These are phyloP conservation scores for Calameuta pallipes DNA, from an alignment of 2,888 invertebrate species.

Conservation along the genomic window DNA sequence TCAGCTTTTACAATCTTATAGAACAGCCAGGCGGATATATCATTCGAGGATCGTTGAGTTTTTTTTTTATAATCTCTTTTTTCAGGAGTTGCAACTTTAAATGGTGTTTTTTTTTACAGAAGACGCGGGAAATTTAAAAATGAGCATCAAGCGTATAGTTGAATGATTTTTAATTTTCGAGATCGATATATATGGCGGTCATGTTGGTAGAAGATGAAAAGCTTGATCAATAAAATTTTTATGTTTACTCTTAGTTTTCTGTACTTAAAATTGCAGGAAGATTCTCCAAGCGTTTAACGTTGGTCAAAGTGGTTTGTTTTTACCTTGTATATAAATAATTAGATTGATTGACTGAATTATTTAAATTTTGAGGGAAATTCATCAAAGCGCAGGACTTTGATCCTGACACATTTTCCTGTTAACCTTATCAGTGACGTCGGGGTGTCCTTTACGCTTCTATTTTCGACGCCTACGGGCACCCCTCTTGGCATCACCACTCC, in stretches of 20 bases:
- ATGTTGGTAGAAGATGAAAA: neutral
- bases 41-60: neutral
- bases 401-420: slow-evolving; percentile 2
- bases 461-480: neutral
- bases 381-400: neutral
- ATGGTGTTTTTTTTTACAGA: neutral
- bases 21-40: neutral
- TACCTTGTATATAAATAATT: neutral
- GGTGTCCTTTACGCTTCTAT: neutral
- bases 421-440: slow-evolving; percentile 12
- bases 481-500: neutral
- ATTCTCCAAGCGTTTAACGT: neutral
- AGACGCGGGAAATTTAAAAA: neutral
- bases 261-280: neutral
- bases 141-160: neutral
- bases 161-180: neutral
- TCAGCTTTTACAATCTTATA: neutral
- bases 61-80: neutral
- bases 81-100: neutral
- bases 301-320: neutral
- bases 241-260: neutral
- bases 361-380: neutral
- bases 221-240: neutral
- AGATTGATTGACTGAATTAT: neutral
- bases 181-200: neutral